phyloP scores from a whole-genome alignment of 2,888 invertebrate species.

The Drosophila buzzatii region DNA sequence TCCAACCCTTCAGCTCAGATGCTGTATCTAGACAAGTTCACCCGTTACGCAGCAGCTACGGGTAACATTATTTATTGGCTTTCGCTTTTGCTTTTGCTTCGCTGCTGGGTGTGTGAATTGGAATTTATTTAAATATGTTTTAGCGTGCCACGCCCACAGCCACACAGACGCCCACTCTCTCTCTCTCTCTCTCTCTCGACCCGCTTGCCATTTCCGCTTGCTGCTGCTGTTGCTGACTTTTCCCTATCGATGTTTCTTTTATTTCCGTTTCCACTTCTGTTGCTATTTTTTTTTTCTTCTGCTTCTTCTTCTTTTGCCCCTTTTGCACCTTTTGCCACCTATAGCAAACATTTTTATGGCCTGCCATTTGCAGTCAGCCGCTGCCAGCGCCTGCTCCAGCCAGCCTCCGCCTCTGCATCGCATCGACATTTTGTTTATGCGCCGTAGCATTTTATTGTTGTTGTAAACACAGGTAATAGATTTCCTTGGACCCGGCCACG shows the following conservation, averaged over 20 bases:
- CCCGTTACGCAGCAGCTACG: slow-evolving; percentile 37
- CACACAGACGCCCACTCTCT: background rate
- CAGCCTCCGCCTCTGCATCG: slow-evolving; percentile 1
- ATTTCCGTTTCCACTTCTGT: slow-evolving; percentile 18
- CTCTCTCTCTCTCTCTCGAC: background rate
- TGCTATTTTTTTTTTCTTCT: slow-evolving; percentile 3
- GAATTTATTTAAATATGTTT: slow-evolving; percentile 80
- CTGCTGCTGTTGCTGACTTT: slow-evolving; percentile 1
- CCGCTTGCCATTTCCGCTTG: background rate
- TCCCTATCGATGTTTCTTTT: slow-evolving; percentile 24
- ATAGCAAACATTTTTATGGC: slow-evolving; percentile 71
- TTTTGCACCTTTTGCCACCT: slow-evolving; percentile 41
- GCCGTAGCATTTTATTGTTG: slow-evolving; percentile 65
- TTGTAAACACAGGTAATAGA: slow-evolving; percentile 77
- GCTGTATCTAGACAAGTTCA: slow-evolving; percentile 43
- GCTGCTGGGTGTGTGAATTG: slow-evolving; percentile 58
- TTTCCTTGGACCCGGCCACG: slow-evolving; percentile 38
- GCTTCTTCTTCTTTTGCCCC: slow-evolving; percentile 37
- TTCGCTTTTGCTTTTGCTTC: slow-evolving; percentile 58
- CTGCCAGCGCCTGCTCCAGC: slow-evolving; percentile 2
- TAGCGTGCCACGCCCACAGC: slow-evolving; percentile 19
- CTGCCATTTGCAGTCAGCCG: slow-evolving; percentile 74
- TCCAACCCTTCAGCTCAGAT: background rate
- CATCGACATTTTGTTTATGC: slow-evolving; percentile 54
- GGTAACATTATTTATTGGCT: slow-evolving; percentile 73